Conservation (phyloP, 2,888 invertebrate genomes). For the Mylabris sibirica region DNA sequence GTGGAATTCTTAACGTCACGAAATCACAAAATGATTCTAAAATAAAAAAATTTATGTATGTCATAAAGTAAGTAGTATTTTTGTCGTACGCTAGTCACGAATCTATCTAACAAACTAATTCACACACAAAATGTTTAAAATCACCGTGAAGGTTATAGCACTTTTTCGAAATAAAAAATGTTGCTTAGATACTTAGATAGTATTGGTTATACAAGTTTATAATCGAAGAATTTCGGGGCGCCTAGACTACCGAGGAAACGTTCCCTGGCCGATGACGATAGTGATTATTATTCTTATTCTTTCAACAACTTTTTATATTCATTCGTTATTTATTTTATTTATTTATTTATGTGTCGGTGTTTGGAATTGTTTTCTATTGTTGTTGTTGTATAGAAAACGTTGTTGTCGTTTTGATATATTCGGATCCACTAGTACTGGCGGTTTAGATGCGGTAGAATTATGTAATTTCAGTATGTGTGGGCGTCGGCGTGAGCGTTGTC, state of each 20-base stretch:
- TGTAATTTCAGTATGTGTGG: conserved; percentile 32
- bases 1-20: background rate
- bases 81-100: background rate
- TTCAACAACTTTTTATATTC: too few species aligned
- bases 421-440: conserved; percentile 27
- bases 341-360: background rate
- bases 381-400: conserved; percentile 18
- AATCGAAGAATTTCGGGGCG: background rate
- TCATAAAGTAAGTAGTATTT: background rate
- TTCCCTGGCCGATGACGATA: background rate
- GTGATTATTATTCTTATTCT: background rate
- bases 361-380: background rate
- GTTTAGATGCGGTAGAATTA: conserved; percentile 33
- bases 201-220: background rate
- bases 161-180: background rate
- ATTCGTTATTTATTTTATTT: background rate
- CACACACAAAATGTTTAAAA: background rate
- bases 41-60: background rate
- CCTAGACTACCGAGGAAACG: background rate
- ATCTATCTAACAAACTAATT: background rate
- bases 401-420: conserved; percentile 28
- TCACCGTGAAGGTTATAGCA: background rate
- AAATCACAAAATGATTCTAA: background rate
- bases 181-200: background rate
- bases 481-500: conserved; percentile 33